Percentiles rank a stretch among this genome's conserved stretches.
phyloP scores from a whole-genome alignment of 2,888 invertebrate species.

The Lithophane semibrunnea region DNA sequence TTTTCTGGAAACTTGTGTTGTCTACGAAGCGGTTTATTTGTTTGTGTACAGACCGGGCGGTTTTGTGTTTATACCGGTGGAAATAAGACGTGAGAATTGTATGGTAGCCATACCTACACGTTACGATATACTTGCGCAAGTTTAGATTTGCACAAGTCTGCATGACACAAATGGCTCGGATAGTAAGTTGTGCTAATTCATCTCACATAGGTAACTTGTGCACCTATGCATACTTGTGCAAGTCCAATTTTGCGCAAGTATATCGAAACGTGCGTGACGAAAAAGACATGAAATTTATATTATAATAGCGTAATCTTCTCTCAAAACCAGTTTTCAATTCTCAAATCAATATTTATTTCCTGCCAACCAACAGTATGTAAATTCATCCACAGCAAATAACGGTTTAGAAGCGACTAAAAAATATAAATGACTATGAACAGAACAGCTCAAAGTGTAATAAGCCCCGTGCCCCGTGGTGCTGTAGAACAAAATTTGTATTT shows the following conservation, averaged over 20 bases:
- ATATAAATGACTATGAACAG: slow-evolving; percentile 30
- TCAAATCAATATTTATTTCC: background rate
- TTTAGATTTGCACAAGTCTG: too few species aligned
- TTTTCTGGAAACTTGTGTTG: slow-evolving; percentile 18
- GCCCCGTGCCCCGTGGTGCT: slow-evolving; percentile 12
- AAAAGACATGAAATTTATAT: background rate
- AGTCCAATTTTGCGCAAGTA: too few species aligned
- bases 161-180: too few species aligned
- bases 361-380: slow-evolving; percentile 6
- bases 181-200: too few species aligned
- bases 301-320: too few species aligned
- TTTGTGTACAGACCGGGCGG: background rate
- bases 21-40: slow-evolving; percentile 4
- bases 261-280: background rate
- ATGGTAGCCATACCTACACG: too few species aligned
- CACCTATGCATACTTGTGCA: too few species aligned
- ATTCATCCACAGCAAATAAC: slow-evolving; percentile 8
- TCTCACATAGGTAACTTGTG: too few species aligned
- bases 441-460: slow-evolving; percentile 40
- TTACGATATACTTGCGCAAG: too few species aligned
- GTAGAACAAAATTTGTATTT: slow-evolving; percentile 40
- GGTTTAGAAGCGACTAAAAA: slow-evolving; percentile 13
- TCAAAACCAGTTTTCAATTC: too few species aligned
- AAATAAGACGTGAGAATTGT: background rate
- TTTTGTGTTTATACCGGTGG: background rate